Base-by-base conservation (phyloP, 2,113 vertebrate species). In the Polypterus bichir region DNA sequence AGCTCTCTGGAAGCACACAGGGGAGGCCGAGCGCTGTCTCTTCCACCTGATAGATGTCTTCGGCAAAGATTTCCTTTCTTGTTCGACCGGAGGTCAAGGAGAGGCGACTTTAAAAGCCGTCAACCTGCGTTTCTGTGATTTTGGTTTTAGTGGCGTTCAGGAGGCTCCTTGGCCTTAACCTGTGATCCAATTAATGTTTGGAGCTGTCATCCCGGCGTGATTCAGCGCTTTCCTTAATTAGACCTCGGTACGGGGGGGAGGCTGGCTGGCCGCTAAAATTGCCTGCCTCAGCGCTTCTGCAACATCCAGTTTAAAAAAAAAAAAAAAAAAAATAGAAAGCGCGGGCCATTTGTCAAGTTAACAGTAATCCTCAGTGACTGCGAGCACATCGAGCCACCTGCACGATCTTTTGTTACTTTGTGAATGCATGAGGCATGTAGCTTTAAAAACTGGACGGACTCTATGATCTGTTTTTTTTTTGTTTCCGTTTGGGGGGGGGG, bases 171-270 rank as follows among this genome's bases (percentile, higher is more conserved):
- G 3, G 53, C 8, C 5, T 44, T 48, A 59, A 57, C 48, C 60
- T 54, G 59, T 47, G 6, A 47, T 55, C 45, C 62, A 69, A 47
- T 66, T 66, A 63, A 52, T 66, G 57, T 53, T 59, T 11, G n/a
- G 44, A 51, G 11, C 57, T 60, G 11, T 62, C 48, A 64, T 11
- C n/a, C 27, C 44, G 47, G 48, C 11, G 47, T 49, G 62, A 64
- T 52, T 52, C 51, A 52, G 7, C 51, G 10, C 10, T 7, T 52
- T 10, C 51, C 10, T 4, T 8, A 8, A 52, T 52, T 8, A 52
- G 51, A 52, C 51, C 51, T 10, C 10, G 51, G 51, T 52, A 45
- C 57, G 44, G 45, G 44, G n/a, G 27, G 27, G 27, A 27, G 27
- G 27, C 27, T 27, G 27, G 27, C 27, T 27, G 27, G 27, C 27